Base-by-base conservation (phyloP, 2,888 invertebrate species). In the Coelinius sp. region DNA sequence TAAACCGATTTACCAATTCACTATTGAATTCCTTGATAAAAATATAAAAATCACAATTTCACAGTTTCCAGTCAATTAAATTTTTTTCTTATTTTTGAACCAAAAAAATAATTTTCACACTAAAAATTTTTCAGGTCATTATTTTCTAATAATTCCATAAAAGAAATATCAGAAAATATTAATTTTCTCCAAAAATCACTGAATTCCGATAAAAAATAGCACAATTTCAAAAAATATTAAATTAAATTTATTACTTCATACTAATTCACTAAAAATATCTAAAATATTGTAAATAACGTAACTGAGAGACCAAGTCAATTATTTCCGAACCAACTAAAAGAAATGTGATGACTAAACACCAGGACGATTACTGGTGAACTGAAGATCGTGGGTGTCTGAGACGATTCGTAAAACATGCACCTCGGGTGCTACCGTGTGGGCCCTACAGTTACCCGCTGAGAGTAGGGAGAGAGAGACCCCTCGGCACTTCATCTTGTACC, bases 361-460 rank as follows among this genome's bases (percentile, higher is more conserved):
- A 12, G 10, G 76, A 77, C 75, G 75, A 77, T 80, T 76, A 79
- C 76, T 76, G 81, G 82, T 80, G 83, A 82, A 87, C 86, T 86
- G 85, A 81, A 81, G 78, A 59, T 83, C 79, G 82, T 80, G 78
- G 81, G 81, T 79, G 83, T 81, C 77, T 78, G 75, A 78, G 76
- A 84, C 83, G 85, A 83, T 80, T 74, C 75, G 77, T 74, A 74
- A 75, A 73, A 76, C 71, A 71, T 73, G 73, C 73, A 75, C 73
- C 70, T 70, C 73, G 69, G 68, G 68, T 74, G 65, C 71, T 62
- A 77, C 80, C 73, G 67, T 69, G 53, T 70, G 76, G 77, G 73
- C 67, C 65, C 63, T 66, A 64, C 49, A 73, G 31, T 75, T 77
- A 27, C 52, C 17, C 49, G 73, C 78, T 73, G 77, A 82, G 82